Base-by-base conservation (phyloP, 1,140 invertebrate genomes). In the Thaumetopoea pityocampa region DNA sequence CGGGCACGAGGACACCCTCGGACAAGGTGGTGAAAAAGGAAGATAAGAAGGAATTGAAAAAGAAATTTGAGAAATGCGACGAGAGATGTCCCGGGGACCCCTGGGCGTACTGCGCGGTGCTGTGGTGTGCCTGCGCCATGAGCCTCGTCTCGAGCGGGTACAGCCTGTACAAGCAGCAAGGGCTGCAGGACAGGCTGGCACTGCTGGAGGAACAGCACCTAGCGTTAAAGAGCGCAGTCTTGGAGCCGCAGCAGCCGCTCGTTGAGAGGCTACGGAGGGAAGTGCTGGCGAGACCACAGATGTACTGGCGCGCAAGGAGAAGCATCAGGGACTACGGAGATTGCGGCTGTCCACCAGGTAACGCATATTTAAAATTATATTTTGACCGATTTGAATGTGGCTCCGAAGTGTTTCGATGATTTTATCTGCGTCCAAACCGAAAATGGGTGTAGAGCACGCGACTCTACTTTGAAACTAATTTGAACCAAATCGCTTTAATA, bases 41-140 rank as follows among this genome's bases (percentile, higher is more conserved):
- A 4, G 65, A 68, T 19, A 60, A 64, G 23, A 61, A 64, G 14
- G 53, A 64, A 19, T 16, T 22, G 16, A 57, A 58, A 33, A 62
- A 60, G 37, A 69, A 67, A 45, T 43, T 23, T 32, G 62, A 71
- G 18, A 67, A 43, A 53, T 79, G 72, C 51, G 72, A 69, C 4
- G 65, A 79, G 18, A 55, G 49, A 43, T 83, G 79, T 48, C 64
- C 71, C 1, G 67, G 48, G n/a, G 77, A 80, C 23, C 73, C 74
- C 8, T 80, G 74, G 77, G 52, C 62, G 29, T 80, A 81, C 51
- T 79, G 79, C 76, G 73, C 60, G 49, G 79, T 81, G 61, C 67
- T 84, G 61, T 84, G 77, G 77, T 76, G 79, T 78, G 79, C 79
- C 24, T 83, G 79, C 62, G 72, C 74, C 49, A 83, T 83, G 79